Evolutionary conservation across 2,113 vertebrate genomes (phyloP).

Genomic region (Neolamprologus brichardi): DNA sequence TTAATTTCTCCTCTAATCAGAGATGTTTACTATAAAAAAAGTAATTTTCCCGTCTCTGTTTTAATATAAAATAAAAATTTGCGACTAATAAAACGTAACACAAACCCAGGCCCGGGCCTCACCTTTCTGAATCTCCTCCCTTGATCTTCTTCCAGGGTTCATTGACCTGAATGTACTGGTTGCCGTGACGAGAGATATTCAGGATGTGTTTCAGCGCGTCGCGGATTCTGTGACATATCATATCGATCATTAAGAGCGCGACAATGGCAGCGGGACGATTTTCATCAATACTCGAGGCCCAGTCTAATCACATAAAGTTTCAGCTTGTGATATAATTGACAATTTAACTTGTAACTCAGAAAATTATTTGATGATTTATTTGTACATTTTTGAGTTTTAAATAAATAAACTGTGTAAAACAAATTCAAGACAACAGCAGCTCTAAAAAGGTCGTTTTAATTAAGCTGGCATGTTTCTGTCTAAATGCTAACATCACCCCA

Average conservation of each 20-base stretch:
- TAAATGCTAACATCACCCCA: not conserved
- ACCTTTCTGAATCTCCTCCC: conserved; percentile 80
- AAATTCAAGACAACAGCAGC: not conserved
- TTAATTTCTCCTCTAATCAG: not conserved
- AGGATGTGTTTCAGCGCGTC: conserved; percentile 89
- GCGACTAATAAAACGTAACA: not conserved
- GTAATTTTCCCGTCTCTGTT: not conserved
- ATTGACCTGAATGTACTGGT: conserved; percentile 95
- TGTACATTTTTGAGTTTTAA: not conserved
- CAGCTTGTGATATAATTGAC: not conserved
- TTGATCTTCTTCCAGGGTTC: conserved; percentile 96
- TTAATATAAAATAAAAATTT: not conserved
- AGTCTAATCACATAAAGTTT: not conserved
- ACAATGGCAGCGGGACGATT: not conserved
- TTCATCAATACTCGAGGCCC: not conserved
- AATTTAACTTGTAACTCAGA: not conserved
- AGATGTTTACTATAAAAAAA: not conserved
- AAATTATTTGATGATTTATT: not conserved
- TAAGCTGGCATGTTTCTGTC: not conserved
- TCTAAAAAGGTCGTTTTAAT: not conserved
- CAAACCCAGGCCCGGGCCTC: not conserved
- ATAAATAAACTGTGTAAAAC: fast-evolving
- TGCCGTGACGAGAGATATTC: conserved; percentile 90
- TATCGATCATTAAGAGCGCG: not conserved
- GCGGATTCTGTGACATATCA: conserved; percentile 76